Conservation (phyloP, 2,888 invertebrate genomes). For the Criorhina ranunculi region DNA sequence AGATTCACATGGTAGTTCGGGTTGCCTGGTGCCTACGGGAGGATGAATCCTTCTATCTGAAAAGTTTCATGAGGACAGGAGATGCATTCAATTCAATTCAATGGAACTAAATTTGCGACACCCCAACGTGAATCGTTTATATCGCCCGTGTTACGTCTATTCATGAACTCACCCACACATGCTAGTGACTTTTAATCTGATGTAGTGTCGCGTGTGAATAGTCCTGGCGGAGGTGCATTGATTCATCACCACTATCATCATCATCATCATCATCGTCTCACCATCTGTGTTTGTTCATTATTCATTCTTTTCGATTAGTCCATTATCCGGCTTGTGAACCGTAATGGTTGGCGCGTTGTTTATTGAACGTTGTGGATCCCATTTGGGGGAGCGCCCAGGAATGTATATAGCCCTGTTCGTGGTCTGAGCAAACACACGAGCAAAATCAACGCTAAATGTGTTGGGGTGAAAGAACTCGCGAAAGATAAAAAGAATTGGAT, state of each 20-base stretch:
- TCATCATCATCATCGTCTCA: slow-evolving; percentile 54
- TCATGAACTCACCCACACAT: slow-evolving; percentile 13
- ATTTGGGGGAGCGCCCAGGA: slow-evolving; percentile 16
- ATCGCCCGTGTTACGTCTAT: slow-evolving; percentile 32
- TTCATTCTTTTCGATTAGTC: slow-evolving; percentile 76
- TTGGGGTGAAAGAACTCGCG: slow-evolving; percentile 67
- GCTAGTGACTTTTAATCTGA: slow-evolving; percentile 66
- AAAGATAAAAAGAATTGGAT: slow-evolving; percentile 10
- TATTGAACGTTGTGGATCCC: slow-evolving; percentile 62
- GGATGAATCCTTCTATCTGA: slow-evolving; percentile 38
- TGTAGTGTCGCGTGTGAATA: slow-evolving; percentile 65
- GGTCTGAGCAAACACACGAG: slow-evolving; percentile 29
- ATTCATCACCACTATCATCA: slow-evolving; percentile 50
- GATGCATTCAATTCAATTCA: slow-evolving; percentile 72
- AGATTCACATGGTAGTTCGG: slow-evolving; percentile 35
- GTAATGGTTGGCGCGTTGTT: slow-evolving; percentile 65
- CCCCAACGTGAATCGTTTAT: slow-evolving; percentile 56
- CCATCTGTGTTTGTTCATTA: slow-evolving; percentile 76
- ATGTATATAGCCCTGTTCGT: slow-evolving; percentile 6
- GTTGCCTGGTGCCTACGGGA: slow-evolving; percentile 21
- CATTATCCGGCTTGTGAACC: slow-evolving; percentile 68
- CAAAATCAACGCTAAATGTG: slow-evolving; percentile 2
- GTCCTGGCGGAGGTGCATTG: slow-evolving; percentile 48
- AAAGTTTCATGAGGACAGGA: slow-evolving; percentile 61
- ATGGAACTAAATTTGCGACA: slow-evolving; percentile 73